These are phyloP conservation scores for Clitarchus hookeri DNA, from an alignment of 2,888 invertebrate species.

Conservation along the genomic window DNA sequence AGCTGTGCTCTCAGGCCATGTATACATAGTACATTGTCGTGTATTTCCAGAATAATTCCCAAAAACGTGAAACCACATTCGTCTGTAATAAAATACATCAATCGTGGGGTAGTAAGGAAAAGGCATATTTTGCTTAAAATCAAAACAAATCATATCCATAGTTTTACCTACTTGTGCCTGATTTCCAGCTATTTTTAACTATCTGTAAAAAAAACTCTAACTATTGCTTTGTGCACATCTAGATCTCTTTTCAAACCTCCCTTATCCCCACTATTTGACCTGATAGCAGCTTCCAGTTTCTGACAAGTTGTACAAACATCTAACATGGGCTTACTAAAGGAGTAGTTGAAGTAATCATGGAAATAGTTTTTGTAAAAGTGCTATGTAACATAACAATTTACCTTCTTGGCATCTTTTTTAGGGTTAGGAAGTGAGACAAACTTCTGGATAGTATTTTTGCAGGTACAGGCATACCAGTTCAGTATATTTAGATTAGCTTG, in stretches of 20 bases:
- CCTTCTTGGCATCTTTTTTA: not conserved
- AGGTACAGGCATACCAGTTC: not conserved
- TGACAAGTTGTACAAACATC: not conserved
- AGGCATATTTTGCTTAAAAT: not conserved
- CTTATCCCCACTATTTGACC: not conserved
- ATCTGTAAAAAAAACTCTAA: not conserved
- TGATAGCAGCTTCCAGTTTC: not conserved
- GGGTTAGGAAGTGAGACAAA: not conserved
- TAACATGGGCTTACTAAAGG: not conserved
- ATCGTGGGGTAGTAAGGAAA: not conserved
- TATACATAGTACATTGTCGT: not conserved
- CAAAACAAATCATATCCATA: not conserved
- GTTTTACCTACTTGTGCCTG: not conserved
- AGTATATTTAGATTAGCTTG: not conserved
- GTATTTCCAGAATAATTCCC: not conserved
- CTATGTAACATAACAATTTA: not conserved
- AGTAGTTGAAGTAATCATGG: not conserved
- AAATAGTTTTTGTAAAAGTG: not conserved
- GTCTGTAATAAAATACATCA: not conserved
- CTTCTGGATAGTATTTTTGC: constrained; percentile 15
- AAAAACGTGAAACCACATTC: not conserved
- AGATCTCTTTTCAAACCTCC: not conserved
- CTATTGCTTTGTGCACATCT: not conserved
- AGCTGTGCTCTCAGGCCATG: not conserved
- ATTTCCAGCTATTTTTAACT: not conserved